These are phyloP conservation scores for Pogonomyrmex barbatus DNA, from an alignment of 1,140 invertebrate species.

Conservation along the genomic window DNA sequence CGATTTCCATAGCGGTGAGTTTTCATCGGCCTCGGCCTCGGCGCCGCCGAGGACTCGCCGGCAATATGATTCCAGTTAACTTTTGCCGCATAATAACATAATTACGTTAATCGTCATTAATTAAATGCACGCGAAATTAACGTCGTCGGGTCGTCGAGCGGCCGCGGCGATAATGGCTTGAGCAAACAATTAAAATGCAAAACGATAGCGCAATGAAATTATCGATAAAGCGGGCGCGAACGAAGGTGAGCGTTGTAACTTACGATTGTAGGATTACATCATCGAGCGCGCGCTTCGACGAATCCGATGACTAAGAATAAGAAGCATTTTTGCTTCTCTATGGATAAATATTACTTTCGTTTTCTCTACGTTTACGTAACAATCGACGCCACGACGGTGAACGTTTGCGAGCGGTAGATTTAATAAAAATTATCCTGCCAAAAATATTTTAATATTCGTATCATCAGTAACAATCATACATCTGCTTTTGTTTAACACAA, in stretches of 20 bases:
- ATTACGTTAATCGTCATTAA: slow-evolving; percentile 57
- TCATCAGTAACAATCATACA: not conserved
- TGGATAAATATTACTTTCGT: slow-evolving; percentile 58
- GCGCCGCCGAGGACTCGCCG: not conserved
- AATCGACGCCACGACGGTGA: slow-evolving; percentile 19
- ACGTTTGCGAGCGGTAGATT: not conserved
- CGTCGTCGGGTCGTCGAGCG: slow-evolving; percentile 33
- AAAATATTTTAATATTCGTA: not conserved
- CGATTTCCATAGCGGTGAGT: slow-evolving; percentile 49
- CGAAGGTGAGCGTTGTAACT: slow-evolving; percentile 46
- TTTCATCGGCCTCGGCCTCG: slow-evolving; percentile 45
- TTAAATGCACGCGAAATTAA: slow-evolving; percentile 53
- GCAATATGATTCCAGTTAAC: slow-evolving; percentile 39
- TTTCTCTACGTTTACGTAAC: slow-evolving; percentile 55
- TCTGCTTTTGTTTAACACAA: not conserved
- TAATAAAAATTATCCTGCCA: not conserved
- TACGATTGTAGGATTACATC: slow-evolving; percentile 11
- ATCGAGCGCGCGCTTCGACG: slow-evolving; percentile 55
- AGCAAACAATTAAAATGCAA: slow-evolving; percentile 63
- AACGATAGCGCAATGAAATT: slow-evolving; percentile 48
- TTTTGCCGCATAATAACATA: slow-evolving; percentile 59
- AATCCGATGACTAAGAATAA: slow-evolving; percentile 61
- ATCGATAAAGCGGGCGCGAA: slow-evolving; percentile 31
- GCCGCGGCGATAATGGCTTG: slow-evolving; percentile 38
- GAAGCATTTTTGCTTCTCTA: slow-evolving; percentile 55